phyloP scores from a whole-genome alignment of 1,140 invertebrate genomes.

The Rhyacophila brunnea region DNA sequence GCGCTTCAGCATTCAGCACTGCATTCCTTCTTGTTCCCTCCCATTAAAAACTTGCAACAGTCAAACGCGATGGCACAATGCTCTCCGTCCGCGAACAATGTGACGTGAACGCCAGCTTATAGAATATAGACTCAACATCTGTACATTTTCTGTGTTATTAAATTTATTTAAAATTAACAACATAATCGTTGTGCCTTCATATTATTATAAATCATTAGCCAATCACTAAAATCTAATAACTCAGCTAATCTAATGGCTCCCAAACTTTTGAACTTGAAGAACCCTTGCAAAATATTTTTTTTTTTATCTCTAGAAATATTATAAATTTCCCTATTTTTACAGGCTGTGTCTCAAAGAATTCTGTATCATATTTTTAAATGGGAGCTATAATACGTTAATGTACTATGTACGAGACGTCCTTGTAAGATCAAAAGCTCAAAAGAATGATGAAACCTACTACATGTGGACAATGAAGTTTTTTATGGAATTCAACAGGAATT shows the following conservation, averaged over 20 bases:
- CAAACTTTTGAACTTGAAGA: not conserved
- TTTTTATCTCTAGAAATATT: conserved; percentile 10
- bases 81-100: no score
- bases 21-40: no score
- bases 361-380: conserved; percentile 88
- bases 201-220: no score
- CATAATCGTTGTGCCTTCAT: no score
- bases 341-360: conserved; percentile 89
- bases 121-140: no score
- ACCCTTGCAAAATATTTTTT: not conserved
- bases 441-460: conserved; percentile 90
- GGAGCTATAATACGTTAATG: conserved; percentile 87
- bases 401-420: conserved; percentile 71
- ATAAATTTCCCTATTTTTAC: conserved; percentile 34
- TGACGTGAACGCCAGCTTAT: no score
- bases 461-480: conserved; percentile 94
- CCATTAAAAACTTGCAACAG: no score
- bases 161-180: no score
- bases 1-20: no score
- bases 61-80: no score
- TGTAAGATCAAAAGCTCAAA: conserved; percentile 58
- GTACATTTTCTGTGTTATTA: no score
- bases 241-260: not conserved
- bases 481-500: conserved; percentile 93
- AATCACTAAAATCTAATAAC: no score